These are phyloP conservation scores for Rutpela maculata DNA, from an alignment of 2,888 invertebrate genomes.

Conservation along the genomic window DNA sequence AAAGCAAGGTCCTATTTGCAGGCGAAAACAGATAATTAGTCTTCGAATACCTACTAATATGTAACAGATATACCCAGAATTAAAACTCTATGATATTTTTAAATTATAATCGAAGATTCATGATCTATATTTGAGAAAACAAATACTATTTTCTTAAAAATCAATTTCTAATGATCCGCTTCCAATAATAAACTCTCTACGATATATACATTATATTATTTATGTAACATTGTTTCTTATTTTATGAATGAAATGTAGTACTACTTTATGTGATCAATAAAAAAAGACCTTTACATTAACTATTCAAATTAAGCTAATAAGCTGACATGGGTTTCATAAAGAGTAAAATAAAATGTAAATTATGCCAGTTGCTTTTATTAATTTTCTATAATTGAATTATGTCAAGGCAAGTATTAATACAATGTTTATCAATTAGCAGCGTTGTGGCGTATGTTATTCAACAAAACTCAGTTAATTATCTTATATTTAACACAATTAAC, in stretches of 20 bases:
- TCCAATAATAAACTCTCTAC: neutral
- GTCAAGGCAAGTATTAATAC: constrained; percentile 8
- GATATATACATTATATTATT: neutral
- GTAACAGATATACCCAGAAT: no score
- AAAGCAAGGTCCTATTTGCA: neutral
- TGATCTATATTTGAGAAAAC: no score
- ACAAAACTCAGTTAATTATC: no score
- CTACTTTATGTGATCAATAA: constrained; percentile 1
- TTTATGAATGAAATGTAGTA: constrained; percentile 24
- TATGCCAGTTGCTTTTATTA: neutral
- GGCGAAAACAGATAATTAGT: no score
- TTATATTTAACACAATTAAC: no score
- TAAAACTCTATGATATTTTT: no score
- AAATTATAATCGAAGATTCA: no score
- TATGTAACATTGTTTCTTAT: neutral
- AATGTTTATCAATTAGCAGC: neutral
- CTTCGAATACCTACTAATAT: no score
- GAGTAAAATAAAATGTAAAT: neutral
- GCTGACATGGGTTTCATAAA: neutral
- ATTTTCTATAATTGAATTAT: constrained; percentile 4
- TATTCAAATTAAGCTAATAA: constrained; percentile 12
- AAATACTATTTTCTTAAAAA: no score
- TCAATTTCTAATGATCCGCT: no score
- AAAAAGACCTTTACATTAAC: neutral
- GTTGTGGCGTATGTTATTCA: neutral